Conservation (phyloP, 2,113 vertebrate genomes). For the Rousettus leschenaultii region DNA sequence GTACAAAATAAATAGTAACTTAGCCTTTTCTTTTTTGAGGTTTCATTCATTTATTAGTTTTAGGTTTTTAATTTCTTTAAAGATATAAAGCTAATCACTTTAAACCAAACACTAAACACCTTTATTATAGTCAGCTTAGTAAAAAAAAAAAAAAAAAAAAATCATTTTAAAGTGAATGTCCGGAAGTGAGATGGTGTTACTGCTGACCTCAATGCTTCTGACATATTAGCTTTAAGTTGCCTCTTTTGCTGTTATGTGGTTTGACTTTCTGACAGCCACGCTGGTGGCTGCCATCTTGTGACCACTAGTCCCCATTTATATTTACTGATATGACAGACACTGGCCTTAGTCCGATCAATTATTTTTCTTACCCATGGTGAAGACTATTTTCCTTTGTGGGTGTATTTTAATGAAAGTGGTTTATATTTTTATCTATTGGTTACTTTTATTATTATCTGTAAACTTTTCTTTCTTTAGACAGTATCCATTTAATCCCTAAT, state of each 20-base stretch:
- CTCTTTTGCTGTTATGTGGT: not conserved
- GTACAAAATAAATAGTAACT: too few relatives aligned
- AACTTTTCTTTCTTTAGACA: not conserved
- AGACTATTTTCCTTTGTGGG: not conserved
- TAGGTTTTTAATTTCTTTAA: not conserved
- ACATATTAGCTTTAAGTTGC: not conserved
- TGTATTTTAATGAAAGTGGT: not conserved
- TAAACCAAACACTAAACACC: not conserved
- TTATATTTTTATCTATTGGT: not conserved
- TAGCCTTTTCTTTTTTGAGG: not conserved
- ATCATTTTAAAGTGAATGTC: not conserved
- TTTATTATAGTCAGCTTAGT: not conserved
- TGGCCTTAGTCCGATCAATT: not conserved
- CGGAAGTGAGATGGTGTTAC: not conserved
- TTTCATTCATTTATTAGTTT: not conserved
- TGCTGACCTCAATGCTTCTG: not conserved
- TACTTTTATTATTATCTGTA: not conserved
- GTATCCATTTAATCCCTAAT: not conserved
- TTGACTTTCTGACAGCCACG: not conserved
- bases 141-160: not conserved
- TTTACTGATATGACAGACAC: not conserved
- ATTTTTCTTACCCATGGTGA: not conserved
- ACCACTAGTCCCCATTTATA: not conserved
- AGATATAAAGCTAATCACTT: not conserved
- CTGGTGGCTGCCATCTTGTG: too few relatives aligned